Percentiles rank a stretch among this genome's conserved stretches.
Conservation (phyloP, 2,888 invertebrate genomes). For the Dorcus hopei region DNA sequence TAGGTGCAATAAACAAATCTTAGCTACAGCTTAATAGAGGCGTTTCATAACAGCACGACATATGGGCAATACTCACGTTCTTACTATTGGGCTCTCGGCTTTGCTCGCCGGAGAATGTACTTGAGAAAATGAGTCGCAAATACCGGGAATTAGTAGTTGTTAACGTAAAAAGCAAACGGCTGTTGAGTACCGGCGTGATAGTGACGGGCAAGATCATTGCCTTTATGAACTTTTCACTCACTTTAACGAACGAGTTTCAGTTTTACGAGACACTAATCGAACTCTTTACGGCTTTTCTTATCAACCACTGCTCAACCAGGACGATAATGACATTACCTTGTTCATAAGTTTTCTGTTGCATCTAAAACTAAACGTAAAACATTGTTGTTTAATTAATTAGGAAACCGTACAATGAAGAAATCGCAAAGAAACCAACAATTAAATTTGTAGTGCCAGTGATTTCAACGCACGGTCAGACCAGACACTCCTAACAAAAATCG, state of each 20-base stretch:
- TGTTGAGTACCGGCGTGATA: slow-evolving; percentile 10
- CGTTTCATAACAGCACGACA: slow-evolving; percentile 1
- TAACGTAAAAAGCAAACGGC: slow-evolving; percentile 5
- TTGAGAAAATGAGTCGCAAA: slow-evolving; percentile 1
- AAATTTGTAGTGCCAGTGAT: too few relatives aligned
- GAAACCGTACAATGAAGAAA: too few relatives aligned
- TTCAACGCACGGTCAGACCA: too few relatives aligned
- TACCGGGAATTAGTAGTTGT: background rate
- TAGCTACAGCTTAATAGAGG: background rate
- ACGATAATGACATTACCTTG: too few relatives aligned
- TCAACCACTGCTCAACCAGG: too few relatives aligned
- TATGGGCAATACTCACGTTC: slow-evolving; percentile 11
- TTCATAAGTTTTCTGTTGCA: too few relatives aligned
- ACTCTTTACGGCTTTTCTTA: slow-evolving; percentile 14
- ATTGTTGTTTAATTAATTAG: too few relatives aligned
- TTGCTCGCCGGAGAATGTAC: slow-evolving; percentile 7
- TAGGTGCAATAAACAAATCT: background rate
- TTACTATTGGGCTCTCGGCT: slow-evolving; percentile 9
- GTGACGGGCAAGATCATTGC: slow-evolving; percentile 27
- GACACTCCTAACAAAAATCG: too few relatives aligned
- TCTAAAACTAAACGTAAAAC: too few relatives aligned
- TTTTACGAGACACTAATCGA: slow-evolving; percentile 20
- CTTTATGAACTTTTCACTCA: slow-evolving; percentile 30
- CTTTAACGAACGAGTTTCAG: slow-evolving; percentile 23
- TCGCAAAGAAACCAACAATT: too few relatives aligned